Percentiles rank a stretch among this genome's conserved stretches.
These are phyloP conservation scores for Petrocephalus zakoni DNA, from an alignment of 2,113 vertebrate species.

Conservation along the genomic window DNA sequence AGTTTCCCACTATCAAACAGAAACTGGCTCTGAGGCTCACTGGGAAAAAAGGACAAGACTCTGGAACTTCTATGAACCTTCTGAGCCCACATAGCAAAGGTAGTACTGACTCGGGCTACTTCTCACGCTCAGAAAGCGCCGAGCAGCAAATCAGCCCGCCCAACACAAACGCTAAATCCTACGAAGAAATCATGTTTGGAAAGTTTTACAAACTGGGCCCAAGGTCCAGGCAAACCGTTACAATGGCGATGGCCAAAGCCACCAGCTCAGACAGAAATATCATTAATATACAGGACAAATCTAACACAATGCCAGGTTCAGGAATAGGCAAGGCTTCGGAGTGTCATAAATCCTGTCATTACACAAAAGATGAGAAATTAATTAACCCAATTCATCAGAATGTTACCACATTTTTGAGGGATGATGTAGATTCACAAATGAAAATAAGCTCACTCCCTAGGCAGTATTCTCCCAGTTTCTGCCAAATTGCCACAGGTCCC, in stretches of 20 bases:
- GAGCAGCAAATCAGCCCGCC: slow-evolving; percentile 89
- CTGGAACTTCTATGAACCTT: slow-evolving; percentile 87
- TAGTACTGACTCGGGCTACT: slow-evolving; percentile 97
- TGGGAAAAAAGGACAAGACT: slow-evolving; percentile 91
- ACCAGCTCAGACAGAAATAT: slow-evolving; percentile 63
- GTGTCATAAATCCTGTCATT: slow-evolving; percentile 72
- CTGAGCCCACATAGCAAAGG: slow-evolving; percentile 96
- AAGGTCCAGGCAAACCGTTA: slow-evolving; percentile 65
- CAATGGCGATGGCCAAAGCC: slow-evolving; percentile 57
- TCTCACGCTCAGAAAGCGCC: slow-evolving; percentile 94
- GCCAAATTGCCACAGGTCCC: slow-evolving; percentile 51
- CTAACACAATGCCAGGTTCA: slow-evolving; percentile 61
- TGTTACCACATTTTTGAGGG: slow-evolving; percentile 64
- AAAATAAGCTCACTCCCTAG: slow-evolving; percentile 50
- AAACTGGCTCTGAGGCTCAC: slow-evolving; percentile 87
- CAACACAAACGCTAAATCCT: slow-evolving; percentile 91
- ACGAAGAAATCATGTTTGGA: slow-evolving; percentile 96
- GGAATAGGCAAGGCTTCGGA: slow-evolving; percentile 67
- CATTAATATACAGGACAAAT: slow-evolving; percentile 56
- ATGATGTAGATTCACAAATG: slow-evolving; percentile 60
- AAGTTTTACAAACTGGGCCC: slow-evolving; percentile 90
- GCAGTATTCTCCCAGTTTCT: slow-evolving; percentile 51
- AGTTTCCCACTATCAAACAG: slow-evolving; percentile 90
- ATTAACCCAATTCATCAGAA: slow-evolving; percentile 72
- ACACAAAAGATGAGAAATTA: slow-evolving; percentile 74